Percentiles rank a stretch among this genome's conserved stretches.
Conservation (phyloP, 2,888 invertebrate genomes). For the Thymelicus acteon region DNA sequence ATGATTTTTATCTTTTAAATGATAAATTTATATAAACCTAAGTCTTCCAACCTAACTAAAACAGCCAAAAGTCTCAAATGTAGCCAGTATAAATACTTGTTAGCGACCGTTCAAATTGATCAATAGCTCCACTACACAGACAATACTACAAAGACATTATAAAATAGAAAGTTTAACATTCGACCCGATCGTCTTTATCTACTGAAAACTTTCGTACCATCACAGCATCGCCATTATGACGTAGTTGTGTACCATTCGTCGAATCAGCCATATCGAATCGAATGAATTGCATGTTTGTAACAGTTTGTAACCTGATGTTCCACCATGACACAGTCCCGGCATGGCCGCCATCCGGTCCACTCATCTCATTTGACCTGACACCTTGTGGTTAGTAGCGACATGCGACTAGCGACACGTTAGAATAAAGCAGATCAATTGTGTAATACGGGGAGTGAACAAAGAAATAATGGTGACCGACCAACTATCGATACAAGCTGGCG, state of each 20-base stretch:
- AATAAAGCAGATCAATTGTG: conserved; percentile 10
- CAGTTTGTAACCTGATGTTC: conserved; percentile 50
- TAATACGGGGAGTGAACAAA: conserved; percentile 19
- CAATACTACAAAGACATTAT: background rate
- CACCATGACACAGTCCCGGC: conserved; percentile 54
- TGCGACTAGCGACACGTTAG: background rate
- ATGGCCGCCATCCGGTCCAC: conserved; percentile 61
- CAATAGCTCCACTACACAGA: background rate
- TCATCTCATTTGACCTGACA: conserved; percentile 67
- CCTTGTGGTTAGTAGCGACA: conserved; percentile 47
- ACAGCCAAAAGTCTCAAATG: too few relatives aligned
- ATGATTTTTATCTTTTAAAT: too few relatives aligned
- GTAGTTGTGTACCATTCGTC: background rate
- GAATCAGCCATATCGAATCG: conserved; percentile 3
- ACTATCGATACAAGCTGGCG: background rate
- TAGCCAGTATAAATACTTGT: too few relatives aligned
- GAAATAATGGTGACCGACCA: background rate
- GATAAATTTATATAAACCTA: too few relatives aligned
- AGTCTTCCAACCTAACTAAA: too few relatives aligned
- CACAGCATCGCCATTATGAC: background rate
- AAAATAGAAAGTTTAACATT: conserved; percentile 14
- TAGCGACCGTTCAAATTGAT: too few relatives aligned
- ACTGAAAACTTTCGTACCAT: conserved; percentile 12
- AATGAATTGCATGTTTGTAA: conserved; percentile 15
- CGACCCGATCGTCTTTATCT: background rate